Conservation (phyloP, 1,140 invertebrate species). For the Magallana gigas region DNA sequence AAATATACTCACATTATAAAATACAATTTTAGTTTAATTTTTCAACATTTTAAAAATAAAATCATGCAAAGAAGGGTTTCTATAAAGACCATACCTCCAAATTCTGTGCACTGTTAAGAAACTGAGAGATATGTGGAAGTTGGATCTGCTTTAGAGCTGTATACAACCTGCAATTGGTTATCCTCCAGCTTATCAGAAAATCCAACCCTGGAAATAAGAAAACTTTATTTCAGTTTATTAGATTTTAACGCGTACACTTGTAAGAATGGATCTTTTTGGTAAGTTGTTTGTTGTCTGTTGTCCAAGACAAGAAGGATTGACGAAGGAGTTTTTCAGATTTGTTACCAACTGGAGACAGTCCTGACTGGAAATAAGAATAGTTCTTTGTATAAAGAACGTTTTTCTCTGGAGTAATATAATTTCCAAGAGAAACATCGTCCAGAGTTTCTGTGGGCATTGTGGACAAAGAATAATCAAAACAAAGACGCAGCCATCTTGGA, state of each 20-base stretch:
- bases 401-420: not conserved
- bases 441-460: not conserved
- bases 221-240: not conserved
- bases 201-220: too few species aligned
- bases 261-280: not conserved
- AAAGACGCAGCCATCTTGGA: conserved; percentile 21
- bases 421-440: not conserved
- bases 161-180: not conserved
- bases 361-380: not conserved
- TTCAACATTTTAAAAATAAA: not conserved
- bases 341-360: not conserved
- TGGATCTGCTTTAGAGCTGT: not conserved
- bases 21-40: not conserved
- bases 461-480: not conserved
- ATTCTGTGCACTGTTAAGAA: not conserved
- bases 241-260: not conserved
- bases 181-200: not conserved
- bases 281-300: not conserved
- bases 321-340: not conserved
- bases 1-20: not conserved
- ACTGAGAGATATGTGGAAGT: not conserved
- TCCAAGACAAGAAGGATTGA: not conserved
- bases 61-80: not conserved
- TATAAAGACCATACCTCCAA: not conserved
- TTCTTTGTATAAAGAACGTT: not conserved